Evolutionary conservation across 2,797 vertebrate species (phyloP).

Genomic region (Geotrypetes seraphini): DNA sequence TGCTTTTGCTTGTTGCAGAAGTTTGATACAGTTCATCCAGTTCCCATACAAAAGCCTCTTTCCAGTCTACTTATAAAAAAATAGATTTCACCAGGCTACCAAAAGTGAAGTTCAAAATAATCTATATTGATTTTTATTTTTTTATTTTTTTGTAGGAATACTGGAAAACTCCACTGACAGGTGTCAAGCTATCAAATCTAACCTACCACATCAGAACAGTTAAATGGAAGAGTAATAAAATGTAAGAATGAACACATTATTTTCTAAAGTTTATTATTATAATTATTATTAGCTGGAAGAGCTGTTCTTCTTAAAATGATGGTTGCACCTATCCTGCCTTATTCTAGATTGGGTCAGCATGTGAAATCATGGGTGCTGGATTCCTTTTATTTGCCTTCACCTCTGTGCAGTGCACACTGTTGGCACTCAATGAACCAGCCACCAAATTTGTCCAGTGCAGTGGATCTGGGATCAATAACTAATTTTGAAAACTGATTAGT

Average conservation of each 20-base stretch:
- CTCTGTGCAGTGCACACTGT: slow-evolving; percentile 20
- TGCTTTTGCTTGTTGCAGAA: no score
- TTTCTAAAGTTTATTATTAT: background rate
- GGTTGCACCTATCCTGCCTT: slow-evolving; percentile 20
- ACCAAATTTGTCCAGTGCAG: slow-evolving; percentile 65
- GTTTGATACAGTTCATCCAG: no score
- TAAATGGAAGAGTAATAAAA: no score
- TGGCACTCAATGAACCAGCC: slow-evolving; percentile 64
- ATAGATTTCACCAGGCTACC: background rate
- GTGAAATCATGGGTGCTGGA: slow-evolving; percentile 14
- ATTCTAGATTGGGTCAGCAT: slow-evolving; percentile 22
- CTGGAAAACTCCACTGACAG: slow-evolving; percentile 7
- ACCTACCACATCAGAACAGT: no score
- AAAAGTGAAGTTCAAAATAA: slow-evolving; percentile 1
- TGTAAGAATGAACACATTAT: no score
- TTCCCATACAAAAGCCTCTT: no score
- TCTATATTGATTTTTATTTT: background rate
- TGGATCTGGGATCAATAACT: slow-evolving; percentile 88
- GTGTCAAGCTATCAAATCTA: no score
- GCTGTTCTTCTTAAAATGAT: background rate
- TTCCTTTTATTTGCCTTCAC: slow-evolving; percentile 35
- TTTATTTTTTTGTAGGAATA: slow-evolving; percentile 8
- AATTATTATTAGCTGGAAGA: background rate
- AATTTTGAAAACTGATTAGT: slow-evolving; percentile 98
- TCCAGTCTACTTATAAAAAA: no score